Conservation (phyloP, 2,888 invertebrate genomes). For the Eretmocerus hayati region DNA sequence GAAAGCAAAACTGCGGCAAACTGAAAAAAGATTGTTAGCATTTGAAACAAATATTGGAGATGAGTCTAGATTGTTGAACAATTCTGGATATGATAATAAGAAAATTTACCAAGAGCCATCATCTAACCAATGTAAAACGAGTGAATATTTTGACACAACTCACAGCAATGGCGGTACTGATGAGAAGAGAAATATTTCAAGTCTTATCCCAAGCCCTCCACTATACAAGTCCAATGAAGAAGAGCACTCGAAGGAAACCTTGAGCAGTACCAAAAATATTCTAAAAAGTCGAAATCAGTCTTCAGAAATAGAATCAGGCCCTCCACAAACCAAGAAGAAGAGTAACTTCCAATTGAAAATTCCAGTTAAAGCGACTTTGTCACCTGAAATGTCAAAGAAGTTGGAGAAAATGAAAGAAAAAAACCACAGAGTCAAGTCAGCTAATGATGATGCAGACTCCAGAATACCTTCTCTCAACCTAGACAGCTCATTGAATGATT, state of each 20-base stretch:
- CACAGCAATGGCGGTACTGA: neutral
- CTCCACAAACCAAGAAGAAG: constrained; percentile 22
- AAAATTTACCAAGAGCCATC: neutral
- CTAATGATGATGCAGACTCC: neutral
- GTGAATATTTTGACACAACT: neutral
- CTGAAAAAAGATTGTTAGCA: constrained; percentile 30
- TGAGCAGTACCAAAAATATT: neutral
- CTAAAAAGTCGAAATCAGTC: too few relatives aligned
- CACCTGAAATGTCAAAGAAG: constrained; percentile 28
- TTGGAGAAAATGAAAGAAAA: constrained; percentile 34
- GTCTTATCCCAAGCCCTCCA: neutral
- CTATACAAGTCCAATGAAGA: neutral
- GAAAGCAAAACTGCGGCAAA: constrained; percentile 50
- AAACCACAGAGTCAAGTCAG: constrained; percentile 16
- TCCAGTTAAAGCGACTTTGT: constrained; percentile 35
- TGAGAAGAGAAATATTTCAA: neutral
- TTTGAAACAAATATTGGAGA: neutral
- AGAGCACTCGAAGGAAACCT: neutral
- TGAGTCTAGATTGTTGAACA: neutral
- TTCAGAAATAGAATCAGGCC: neutral
- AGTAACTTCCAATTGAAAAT: constrained; percentile 36
- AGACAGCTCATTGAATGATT: neutral
- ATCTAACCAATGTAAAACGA: neutral
- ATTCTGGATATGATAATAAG: neutral
- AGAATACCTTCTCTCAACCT: neutral